Evolutionary conservation across 2,113 vertebrate species (phyloP).

Genomic region (Dryoscopus gambensis): DNA sequence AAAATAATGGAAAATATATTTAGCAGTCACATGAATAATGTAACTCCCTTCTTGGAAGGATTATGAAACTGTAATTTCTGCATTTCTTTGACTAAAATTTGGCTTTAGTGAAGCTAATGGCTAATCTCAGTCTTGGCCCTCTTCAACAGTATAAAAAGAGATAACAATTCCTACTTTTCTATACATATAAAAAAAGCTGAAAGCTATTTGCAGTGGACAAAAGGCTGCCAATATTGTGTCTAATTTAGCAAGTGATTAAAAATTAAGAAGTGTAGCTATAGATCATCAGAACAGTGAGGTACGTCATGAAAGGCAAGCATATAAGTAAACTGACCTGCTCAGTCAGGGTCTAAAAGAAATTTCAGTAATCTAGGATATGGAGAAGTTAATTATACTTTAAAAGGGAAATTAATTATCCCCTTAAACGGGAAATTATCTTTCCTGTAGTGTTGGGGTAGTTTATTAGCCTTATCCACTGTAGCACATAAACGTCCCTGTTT

Average conservation of each 20-base stretch:
- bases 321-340: neutral
- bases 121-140: neutral
- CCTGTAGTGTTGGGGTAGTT: neutral
- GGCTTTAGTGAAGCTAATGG: constrained; percentile 32
- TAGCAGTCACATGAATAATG: constrained; percentile 60
- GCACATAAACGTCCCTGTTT: neutral
- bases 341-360: neutral
- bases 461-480: neutral
- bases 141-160: neutral
- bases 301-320: neutral
- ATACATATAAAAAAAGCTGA: neutral
- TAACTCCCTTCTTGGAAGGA: constrained; percentile 55
- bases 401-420: neutral
- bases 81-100: constrained; percentile 51
- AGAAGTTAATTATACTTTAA: neutral
- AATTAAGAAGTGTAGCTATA: neutral
- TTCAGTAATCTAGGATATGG: neutral
- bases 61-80: constrained; percentile 19
- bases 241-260: constrained; percentile 5
- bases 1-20: constrained; percentile 66
- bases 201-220: neutral
- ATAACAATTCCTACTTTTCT: neutral
- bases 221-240: neutral
- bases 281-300: neutral
- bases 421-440: neutral